Percentiles rank a stretch among this genome's conserved stretches.
Conservation (phyloP, 1,140 invertebrate genomes). For the Popillia japonica region DNA sequence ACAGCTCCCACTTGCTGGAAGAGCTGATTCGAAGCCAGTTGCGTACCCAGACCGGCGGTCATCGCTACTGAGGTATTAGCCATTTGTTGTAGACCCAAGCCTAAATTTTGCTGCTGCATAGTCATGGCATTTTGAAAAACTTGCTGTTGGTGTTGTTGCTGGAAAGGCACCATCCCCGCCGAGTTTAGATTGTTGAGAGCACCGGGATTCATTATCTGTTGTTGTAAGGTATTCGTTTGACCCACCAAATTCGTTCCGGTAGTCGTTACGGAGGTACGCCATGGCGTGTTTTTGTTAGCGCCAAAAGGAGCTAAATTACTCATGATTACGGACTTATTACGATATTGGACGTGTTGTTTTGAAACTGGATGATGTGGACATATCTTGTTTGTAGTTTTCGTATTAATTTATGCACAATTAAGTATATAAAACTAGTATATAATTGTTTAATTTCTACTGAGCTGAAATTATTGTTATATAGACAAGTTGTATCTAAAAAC, state of each 20-base stretch:
- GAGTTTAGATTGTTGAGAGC: constrained; percentile 65
- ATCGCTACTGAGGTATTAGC: constrained; percentile 62
- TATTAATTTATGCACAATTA: background rate
- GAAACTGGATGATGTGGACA: background rate
- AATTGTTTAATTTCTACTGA: background rate
- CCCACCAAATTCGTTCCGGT: constrained; percentile 58
- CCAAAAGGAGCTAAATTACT: constrained; percentile 67
- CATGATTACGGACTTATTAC: constrained; percentile 51
- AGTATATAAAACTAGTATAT: background rate
- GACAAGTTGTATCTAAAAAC: background rate
- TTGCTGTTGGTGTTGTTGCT: constrained; percentile 68
- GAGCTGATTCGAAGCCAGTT: constrained; percentile 65
- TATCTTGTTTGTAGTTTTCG: background rate
- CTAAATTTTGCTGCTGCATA: constrained; percentile 62
- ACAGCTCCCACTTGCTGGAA: constrained; percentile 64
- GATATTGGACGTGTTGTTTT: background rate
- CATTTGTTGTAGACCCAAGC: constrained; percentile 57
- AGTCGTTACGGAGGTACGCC: constrained; percentile 64
- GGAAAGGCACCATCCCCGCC: constrained; percentile 68
- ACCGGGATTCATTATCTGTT: constrained; percentile 66
- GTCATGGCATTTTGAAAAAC: constrained; percentile 67
- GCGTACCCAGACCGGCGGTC: constrained; percentile 63
- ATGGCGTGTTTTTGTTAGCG: constrained; percentile 67
- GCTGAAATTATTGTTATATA: constrained; percentile 1
- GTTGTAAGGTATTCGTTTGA: constrained; percentile 63